phyloP scores from a whole-genome alignment of 2,113 vertebrate genomes.

The Eulemur macaco region DNA sequence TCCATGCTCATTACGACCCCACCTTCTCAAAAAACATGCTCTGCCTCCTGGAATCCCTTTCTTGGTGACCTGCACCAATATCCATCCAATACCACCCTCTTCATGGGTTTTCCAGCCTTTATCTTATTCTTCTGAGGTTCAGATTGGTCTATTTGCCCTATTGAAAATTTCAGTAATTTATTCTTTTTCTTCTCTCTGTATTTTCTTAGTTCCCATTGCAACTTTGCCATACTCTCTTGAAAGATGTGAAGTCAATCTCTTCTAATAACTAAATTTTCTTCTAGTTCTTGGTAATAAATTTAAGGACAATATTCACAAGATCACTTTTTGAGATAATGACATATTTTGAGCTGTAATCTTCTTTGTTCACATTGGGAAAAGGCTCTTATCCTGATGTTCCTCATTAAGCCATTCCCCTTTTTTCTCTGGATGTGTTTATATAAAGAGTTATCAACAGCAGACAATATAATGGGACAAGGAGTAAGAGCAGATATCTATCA shows the following conservation, averaged over 20 bases:
- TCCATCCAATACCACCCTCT: background rate
- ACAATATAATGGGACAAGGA: background rate
- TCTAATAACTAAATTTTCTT: background rate
- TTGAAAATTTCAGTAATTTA: background rate
- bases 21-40: background rate
- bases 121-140: background rate
- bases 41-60: background rate
- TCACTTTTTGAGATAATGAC: background rate
- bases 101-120: background rate
- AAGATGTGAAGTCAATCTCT: background rate
- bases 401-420: background rate
- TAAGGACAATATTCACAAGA: background rate
- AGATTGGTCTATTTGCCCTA: background rate
- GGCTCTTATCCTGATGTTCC: background rate
- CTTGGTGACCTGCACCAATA: background rate
- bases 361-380: background rate
- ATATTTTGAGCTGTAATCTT: background rate
- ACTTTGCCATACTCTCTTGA: background rate
- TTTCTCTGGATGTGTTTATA: background rate
- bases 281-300: background rate
- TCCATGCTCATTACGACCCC: background rate
- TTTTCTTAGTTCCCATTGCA: background rate
- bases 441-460: background rate
- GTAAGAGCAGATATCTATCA: background rate
- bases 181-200: background rate